Base-by-base conservation (phyloP, 2,797 vertebrate genomes). In the Acipenser ruthenus region DNA sequence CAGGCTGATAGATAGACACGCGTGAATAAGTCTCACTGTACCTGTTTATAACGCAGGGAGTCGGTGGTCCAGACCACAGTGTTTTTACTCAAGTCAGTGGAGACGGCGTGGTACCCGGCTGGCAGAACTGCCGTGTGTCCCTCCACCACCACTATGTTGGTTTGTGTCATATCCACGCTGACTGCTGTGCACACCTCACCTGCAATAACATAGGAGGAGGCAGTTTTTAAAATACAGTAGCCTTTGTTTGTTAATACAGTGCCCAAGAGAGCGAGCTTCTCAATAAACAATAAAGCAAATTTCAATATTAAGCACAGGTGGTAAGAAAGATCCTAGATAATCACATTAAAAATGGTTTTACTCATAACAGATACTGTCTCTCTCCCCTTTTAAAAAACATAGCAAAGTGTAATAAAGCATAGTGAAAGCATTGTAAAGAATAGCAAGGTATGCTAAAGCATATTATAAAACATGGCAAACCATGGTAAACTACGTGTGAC, bases 41-140 rank as follows among this genome's bases (percentile, higher is more conserved):
- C 90, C 82, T 87, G 86, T 69, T 83, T 87, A 69, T 86, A 83
- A 7, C 85, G 73, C 6, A 89, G 88, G 37, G 80, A 83, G 50
- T 74, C 78, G 63, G 87, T 88, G 58, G 77, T 80, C 90, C 90
- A 92, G 62, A 87, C 73, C 66, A 89, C 78, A 2, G 84, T 77
- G 77, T 91, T 92, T 75, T 84, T 86, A 70, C 78, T 79, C 12
- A 90, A 86, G 66, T 84, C 79, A 0, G 83, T 80, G 50, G 52
- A 79, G 8, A 0, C 76, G 63, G 84, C 88, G 70, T 86, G 92
- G 84, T 95, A 98, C 92, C 92, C 95, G 49, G 84, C 89, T 0
- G 95, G 92, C 47, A 97, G 82, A 72, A 95, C 84, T 2, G 85
- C 90, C 66, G 78, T 86, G 64, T 87, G 83, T 18, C 95, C 95